phyloP scores from a whole-genome alignment of 1,140 invertebrate genomes.

The Littorina saxatilis region DNA sequence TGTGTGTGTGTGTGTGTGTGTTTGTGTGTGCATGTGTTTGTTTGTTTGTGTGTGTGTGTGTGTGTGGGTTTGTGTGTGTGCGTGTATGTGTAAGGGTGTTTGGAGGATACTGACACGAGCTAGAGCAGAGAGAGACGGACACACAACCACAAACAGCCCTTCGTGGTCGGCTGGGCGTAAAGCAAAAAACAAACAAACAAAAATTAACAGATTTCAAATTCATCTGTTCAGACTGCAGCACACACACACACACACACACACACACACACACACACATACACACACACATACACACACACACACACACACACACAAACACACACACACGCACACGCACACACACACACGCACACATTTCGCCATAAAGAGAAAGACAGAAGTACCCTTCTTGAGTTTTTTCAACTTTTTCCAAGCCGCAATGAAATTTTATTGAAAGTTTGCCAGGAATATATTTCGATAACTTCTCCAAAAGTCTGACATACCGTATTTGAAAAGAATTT shows the following conservation, averaged over 20 bases:
- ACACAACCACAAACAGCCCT: too few relatives aligned
- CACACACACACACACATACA: constrained; percentile 29
- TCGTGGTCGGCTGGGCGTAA: too few relatives aligned
- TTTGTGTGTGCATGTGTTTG: too few relatives aligned
- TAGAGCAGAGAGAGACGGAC: not conserved
- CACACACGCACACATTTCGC: not conserved
- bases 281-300: constrained; percentile 25
- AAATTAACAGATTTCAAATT: not conserved
- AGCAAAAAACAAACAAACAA: not conserved
- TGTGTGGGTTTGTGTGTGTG: too few relatives aligned
- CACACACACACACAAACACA: not conserved
- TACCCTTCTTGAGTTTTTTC: not conserved
- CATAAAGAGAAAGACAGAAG: not conserved
- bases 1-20: too few relatives aligned
- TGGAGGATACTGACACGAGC: not conserved
- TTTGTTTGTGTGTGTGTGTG: too few relatives aligned
- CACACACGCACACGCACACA: not conserved
- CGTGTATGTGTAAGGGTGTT: not conserved
- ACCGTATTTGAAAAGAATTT: not conserved
- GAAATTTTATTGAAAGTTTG: constrained; percentile 35
- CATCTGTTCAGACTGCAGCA: not conserved
- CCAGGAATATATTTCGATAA: constrained; percentile 29
- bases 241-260: constrained; percentile 18
- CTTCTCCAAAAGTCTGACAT: not conserved
- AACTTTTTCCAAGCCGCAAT: constrained; percentile 33